Conservation (phyloP, 2,888 invertebrate genomes). For the Andrena camellia region DNA sequence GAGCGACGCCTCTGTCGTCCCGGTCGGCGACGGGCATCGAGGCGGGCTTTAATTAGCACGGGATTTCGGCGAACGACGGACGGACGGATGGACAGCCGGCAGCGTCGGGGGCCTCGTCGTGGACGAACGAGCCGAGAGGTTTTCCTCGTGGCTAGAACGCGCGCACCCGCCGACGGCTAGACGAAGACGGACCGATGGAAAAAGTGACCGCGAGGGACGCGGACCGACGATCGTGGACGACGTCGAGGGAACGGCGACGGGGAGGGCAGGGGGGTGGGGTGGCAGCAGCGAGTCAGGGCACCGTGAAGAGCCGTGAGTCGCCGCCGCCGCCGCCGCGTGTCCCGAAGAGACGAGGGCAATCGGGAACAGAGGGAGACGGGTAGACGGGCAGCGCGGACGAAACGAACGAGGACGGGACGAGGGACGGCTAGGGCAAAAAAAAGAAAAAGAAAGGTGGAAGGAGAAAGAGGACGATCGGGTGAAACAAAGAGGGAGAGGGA, state of each 20-base stretch:
- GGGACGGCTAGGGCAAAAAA: constrained; percentile 29
- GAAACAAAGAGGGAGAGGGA: constrained; percentile 50
- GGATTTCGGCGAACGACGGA: constrained; percentile 78
- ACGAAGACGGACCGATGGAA: constrained; percentile 41
- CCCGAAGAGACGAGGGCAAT: constrained; percentile 54
- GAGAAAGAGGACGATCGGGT: constrained; percentile 36
- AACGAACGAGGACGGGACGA: constrained; percentile 8
- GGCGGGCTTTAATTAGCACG: constrained; percentile 81
- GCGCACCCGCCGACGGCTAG: constrained; percentile 22
- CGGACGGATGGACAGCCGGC: constrained; percentile 66
- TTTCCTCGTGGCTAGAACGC: constrained; percentile 56
- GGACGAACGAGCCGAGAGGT: constrained; percentile 62
- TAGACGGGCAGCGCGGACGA: constrained; percentile 14
- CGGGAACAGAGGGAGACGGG: constrained; percentile 7
- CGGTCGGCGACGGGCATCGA: constrained; percentile 76
- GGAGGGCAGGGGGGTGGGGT: constrained; percentile 33
- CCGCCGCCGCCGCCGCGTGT: constrained; percentile 54
- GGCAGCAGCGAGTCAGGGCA: constrained; percentile 42
- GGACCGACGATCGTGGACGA: constrained; percentile 53
- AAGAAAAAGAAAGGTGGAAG: background rate
- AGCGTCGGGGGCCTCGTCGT: constrained; percentile 57
- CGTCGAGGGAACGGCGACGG: constrained; percentile 18
- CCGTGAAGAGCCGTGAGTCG: constrained; percentile 48
- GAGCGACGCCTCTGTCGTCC: constrained; percentile 63
- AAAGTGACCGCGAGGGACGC: constrained; percentile 46